Percentiles rank a stretch among this genome's conserved stretches.
These are phyloP conservation scores for Ferdinandea cuprea DNA, from an alignment of 2,888 invertebrate genomes.

Conservation along the genomic window DNA sequence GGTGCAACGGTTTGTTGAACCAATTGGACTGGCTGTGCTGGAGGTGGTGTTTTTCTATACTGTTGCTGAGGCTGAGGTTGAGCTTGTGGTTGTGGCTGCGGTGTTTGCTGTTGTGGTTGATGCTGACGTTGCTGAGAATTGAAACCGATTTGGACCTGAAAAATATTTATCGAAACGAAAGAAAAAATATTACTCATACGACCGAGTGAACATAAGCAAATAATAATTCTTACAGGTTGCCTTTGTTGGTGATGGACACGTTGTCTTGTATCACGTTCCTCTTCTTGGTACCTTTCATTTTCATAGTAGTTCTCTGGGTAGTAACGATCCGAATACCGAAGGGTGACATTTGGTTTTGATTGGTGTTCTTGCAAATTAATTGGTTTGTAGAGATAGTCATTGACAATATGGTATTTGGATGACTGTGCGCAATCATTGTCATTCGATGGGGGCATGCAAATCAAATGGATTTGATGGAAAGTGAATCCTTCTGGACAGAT, in stretches of 20 bases:
- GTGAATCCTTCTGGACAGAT: conserved; percentile 94
- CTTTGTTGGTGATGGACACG: conserved; percentile 80
- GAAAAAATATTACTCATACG: conserved; percentile 33
- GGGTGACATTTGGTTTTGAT: conserved; percentile 90
- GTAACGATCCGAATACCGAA: conserved; percentile 92
- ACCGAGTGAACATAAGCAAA: not conserved
- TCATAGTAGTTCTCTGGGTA: conserved; percentile 92
- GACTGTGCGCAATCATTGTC: conserved; percentile 96
- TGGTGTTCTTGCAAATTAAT: conserved; percentile 92
- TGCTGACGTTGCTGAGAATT: conserved; percentile 79
- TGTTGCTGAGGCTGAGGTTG: conserved; percentile 79
- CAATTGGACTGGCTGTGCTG: conserved; percentile 64
- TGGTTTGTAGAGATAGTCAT: conserved; percentile 95
- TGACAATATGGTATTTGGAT: conserved; percentile 94
- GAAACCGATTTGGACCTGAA: conserved; percentile 80
- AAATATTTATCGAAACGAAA: too few species aligned
- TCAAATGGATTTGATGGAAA: conserved; percentile 91
- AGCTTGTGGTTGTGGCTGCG: conserved; percentile 79
- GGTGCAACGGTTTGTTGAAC: conserved; percentile 79
- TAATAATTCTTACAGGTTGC: conserved; percentile 77
- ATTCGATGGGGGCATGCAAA: conserved; percentile 95
- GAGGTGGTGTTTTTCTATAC: conserved; percentile 57
- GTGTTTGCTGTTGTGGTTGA: conserved; percentile 77
- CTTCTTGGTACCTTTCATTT: conserved; percentile 83
- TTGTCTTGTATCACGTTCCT: conserved; percentile 80